Base-by-base conservation (phyloP, 2,797 vertebrate genomes). In the Spea hammondii region DNA sequence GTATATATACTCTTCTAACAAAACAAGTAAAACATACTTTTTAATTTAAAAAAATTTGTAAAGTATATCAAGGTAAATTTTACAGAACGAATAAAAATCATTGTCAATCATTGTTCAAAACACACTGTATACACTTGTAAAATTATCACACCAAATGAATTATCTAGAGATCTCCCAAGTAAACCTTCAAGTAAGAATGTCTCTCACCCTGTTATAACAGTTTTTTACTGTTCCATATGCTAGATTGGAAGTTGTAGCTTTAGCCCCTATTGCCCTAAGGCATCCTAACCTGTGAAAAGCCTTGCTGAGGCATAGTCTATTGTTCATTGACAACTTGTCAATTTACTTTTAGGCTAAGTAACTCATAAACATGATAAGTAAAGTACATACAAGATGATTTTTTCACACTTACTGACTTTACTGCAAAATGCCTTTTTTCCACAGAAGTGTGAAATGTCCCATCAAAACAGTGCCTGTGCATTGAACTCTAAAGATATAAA, bases 251-350 rank as follows among this genome's bases (percentile, higher is more conserved):
- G 82, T 86, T 89, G 87, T 90, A 90, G 89, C 91, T 91, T 90
- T 89, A 92, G 90, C 87, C 90, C 90, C 87, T 88, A 90, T 91
- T 88, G 90, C 92, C 91, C 92, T 93, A 90, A 92, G 90, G 92
- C 91, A 92, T 88, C 85, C 70, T 90, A 94, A 94, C 93, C 92
- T 92, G 90, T 92, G 92, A 96, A 95, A 95, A 96, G 92, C 93
- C 91, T 91, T 91, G 88, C 88, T 91, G 89, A 89, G 88, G 89
- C 89, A 86, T 85, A 84, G 86, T 85, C 88, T 92, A 92, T 91
- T 93, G 90, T 92, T 93, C 91, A 93, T 89, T 92, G 91, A 92
- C 91, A 92, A 91, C 90, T 92, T 93, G 92, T 93, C 91, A 93
- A 91, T 92, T 93, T 92, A 93, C 91, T 93, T 93, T 89, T 89